Base-by-base conservation (phyloP, 2,888 invertebrate genomes). In the Piscicola geometra region DNA sequence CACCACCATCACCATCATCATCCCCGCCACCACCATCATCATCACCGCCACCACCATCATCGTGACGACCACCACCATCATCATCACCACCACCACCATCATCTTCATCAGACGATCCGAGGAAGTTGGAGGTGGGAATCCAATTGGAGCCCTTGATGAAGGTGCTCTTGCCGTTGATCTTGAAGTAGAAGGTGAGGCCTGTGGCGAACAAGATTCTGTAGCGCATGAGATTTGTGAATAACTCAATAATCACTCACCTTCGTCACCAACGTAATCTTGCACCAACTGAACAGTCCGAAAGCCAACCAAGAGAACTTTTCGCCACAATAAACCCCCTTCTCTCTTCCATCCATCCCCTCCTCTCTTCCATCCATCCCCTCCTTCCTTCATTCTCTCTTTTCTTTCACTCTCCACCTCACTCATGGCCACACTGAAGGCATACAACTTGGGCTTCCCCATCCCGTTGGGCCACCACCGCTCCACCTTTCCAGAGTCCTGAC, bases 141-240 rank as follows among this genome's bases (percentile, higher is more conserved):
- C 93, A 93, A 85, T 97, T 97, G 15, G 93, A 91, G 1, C 96
- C 96, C 79, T 97, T 98, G 85, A 93, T 91, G 83, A 95, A 98
- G n/a, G 98, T 89, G 0, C 93, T 90, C 72, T 91, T 85, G 0
- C 88, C 91, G 84, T 98, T 97, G 21, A 99, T 88, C 83, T 89
- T 89, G 83, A 97, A 94, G 83, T 92, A 92, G 85, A 96, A 98
- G 12, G 91, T 83, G 68, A 86, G 78, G 25, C 88, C 96, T 85
- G n/a, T n/a, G n/a, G n/a, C n/a, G n/a, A n/a, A n/a, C n/a, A n/a
- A n/a, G n/a, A n/a, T n/a, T n/a, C n/a, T n/a, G n/a, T n/a, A n/a
- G n/a, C n/a, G n/a, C n/a, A n/a, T n/a, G n/a, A n/a, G n/a, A n/a
- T n/a, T n/a, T n/a, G n/a, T n/a, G 12, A 21, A 66, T 28, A 25